A percentile compares a stretch with the other conserved stretches of the same genome.
Evolutionary conservation across 2,113 vertebrate genomes (phyloP).

Genomic region (Salvelinus sp.): DNA sequence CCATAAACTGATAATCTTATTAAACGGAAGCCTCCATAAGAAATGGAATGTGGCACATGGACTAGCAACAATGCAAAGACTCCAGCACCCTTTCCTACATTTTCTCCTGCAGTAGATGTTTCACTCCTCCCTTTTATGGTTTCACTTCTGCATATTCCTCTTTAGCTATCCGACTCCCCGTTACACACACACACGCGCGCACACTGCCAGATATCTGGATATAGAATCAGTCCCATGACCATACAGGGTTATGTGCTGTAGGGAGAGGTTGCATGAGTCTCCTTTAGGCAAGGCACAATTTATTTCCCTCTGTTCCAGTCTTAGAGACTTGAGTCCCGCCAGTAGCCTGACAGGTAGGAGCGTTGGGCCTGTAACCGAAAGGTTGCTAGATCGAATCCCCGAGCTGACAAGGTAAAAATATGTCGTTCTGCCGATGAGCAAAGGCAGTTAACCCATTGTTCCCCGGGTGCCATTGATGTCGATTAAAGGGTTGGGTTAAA

Average conservation of each 20-base stretch:
- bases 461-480: too few species aligned
- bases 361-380: too few species aligned
- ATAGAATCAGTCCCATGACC: slow-evolving; percentile 59
- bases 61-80: slow-evolving; percentile 8
- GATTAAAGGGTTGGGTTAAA: too few species aligned
- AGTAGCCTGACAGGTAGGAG: too few species aligned
- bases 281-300: background rate
- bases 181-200: background rate
- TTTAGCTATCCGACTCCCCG: slow-evolving; percentile 10
- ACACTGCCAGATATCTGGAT: slow-evolving; percentile 24
- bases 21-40: slow-evolving; percentile 32
- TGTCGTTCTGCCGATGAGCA: too few species aligned
- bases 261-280: slow-evolving; percentile 5
- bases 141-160: slow-evolving; percentile 40
- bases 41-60: slow-evolving; percentile 38
- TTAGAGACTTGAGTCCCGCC: background rate
- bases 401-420: too few species aligned
- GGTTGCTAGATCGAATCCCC: too few species aligned
- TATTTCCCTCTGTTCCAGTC: background rate
- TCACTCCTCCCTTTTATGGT: slow-evolving; percentile 64
- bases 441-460: too few species aligned
- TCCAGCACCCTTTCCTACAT: slow-evolving; percentile 1
- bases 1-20: background rate
- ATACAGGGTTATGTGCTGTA: slow-evolving; percentile 67
- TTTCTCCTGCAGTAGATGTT: slow-evolving; percentile 1